Evolutionary conservation across 2,888 invertebrate species (phyloP).

Genomic region (Salticus scenicus): DNA sequence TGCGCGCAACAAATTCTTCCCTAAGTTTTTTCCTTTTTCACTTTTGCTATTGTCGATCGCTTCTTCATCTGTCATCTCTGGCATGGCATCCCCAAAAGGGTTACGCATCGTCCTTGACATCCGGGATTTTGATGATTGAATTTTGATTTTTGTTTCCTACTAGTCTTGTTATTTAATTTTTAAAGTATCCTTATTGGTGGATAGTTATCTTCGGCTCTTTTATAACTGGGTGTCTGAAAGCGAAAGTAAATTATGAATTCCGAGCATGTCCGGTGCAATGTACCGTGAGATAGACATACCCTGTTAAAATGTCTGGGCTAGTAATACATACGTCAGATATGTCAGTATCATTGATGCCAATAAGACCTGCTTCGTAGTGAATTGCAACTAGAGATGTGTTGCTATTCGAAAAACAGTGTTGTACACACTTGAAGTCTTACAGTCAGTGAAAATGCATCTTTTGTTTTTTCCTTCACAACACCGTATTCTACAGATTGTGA

Average conservation of each 20-base stretch:
- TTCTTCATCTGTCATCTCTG: background rate
- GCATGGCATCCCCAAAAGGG: background rate
- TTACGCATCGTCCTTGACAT: conserved; percentile 46
- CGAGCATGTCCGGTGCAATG: conserved; percentile 15
- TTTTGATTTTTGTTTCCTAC: conserved; percentile 10
- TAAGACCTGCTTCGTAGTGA: no score
- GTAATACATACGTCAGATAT: no score
- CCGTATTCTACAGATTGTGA: no score
- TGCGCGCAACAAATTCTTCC: background rate
- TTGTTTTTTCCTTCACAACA: no score
- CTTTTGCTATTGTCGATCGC: background rate
- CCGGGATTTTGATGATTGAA: background rate
- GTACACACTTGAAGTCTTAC: no score
- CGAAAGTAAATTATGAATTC: conserved; percentile 28
- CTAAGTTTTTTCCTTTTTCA: background rate
- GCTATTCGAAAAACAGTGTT: no score
- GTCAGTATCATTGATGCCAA: no score
- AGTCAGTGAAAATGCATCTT: no score
- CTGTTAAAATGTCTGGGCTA: no score
- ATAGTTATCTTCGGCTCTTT: background rate
- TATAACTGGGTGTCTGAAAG: conserved; percentile 34
- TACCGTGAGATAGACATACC: background rate
- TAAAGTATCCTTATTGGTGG: conserved; percentile 10
- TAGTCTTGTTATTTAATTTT: conserved; percentile 28
- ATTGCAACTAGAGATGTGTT: no score